Conservation (phyloP, 2,797 vertebrate species). For the Helicolenus hilgendorfi region DNA sequence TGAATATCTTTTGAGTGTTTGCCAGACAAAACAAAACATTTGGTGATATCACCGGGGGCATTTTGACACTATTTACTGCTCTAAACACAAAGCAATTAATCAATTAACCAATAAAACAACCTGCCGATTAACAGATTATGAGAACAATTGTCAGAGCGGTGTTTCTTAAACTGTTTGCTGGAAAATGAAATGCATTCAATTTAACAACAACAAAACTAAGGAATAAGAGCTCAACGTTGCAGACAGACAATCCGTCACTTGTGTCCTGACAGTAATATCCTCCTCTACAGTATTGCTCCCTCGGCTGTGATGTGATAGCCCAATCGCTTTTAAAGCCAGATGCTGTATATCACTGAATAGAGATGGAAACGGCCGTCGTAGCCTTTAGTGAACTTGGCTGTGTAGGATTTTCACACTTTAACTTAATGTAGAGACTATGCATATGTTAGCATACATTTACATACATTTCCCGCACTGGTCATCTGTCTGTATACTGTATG, state of each 20-base stretch:
- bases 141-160: neutral
- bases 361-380: conserved; percentile 57
- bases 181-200: conserved; percentile 54
- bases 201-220: conserved; percentile 54
- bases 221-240: conserved; percentile 55
- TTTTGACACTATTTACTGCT: neutral
- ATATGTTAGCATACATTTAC: conserved; percentile 79
- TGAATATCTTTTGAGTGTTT: neutral
- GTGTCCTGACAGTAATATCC: conserved; percentile 83
- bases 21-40: neutral
- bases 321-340: conserved; percentile 70
- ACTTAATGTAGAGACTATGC: conserved; percentile 67
- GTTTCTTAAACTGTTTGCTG: conserved; percentile 19
- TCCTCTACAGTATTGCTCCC: conserved; percentile 81
- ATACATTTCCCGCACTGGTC: conserved; percentile 60
- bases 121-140: neutral
- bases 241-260: conserved; percentile 76
- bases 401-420: conserved; percentile 70
- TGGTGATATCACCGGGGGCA: neutral
- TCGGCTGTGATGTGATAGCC: conserved; percentile 78
- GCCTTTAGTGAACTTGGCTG: conserved; percentile 63
- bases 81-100: neutral
- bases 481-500: conserved; percentile 69
- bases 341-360: conserved; percentile 73
- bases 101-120: neutral